Conservation (phyloP, 2,113 vertebrate genomes). For the Alethe diademata region DNA sequence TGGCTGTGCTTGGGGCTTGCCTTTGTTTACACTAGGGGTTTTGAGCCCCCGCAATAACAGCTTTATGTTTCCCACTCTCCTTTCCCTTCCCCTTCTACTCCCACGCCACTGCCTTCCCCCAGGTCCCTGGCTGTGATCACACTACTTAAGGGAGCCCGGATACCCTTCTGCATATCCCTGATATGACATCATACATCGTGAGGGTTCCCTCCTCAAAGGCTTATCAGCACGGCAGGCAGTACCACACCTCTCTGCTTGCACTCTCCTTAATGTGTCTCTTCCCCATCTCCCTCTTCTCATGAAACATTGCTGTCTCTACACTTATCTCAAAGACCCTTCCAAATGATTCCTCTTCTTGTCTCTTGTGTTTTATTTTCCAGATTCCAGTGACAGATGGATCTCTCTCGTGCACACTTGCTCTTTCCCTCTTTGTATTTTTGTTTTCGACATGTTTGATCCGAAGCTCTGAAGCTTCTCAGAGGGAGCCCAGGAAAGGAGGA, state of each 20-base stretch:
- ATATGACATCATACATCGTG: background rate
- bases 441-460: conserved; percentile 51
- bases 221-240: conserved; percentile 12
- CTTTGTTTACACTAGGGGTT: conserved; percentile 15
- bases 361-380: conserved; percentile 75
- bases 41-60: background rate
- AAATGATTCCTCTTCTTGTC: conserved; percentile 48
- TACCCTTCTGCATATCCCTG: conserved; percentile 4
- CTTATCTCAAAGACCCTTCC: background rate
- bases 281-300: background rate
- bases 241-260: background rate
- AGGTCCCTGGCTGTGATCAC: background rate
- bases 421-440: conserved; percentile 44
- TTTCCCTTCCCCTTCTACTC: background rate
- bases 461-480: conserved; percentile 64
- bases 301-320: background rate
- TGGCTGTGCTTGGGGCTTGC: background rate
- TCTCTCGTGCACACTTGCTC: conserved; percentile 5
- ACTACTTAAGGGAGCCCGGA: background rate
- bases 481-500: background rate
- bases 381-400: conserved; percentile 77
- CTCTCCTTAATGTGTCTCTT: background rate
- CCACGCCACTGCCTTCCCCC: background rate
- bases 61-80: background rate
- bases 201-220: conserved; percentile 8